Conservation (phyloP, 2,113 vertebrate genomes). For the Vimba vimba region DNA sequence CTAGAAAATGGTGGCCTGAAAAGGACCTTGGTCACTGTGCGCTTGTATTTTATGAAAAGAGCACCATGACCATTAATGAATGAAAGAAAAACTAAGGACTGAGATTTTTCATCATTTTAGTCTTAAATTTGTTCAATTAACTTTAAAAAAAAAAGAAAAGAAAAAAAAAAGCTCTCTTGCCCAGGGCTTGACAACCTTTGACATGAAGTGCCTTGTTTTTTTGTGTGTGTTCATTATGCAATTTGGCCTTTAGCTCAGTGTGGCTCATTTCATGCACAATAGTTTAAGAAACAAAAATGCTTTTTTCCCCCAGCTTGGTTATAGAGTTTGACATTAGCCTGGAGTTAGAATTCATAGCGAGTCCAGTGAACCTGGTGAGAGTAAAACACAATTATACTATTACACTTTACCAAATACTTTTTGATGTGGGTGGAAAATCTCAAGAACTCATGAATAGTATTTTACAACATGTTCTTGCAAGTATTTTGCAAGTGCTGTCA, state of each 20-base stretch:
- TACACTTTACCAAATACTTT: not conserved
- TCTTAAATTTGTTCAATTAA: not conserved
- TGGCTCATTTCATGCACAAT: not conserved
- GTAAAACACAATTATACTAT: not conserved
- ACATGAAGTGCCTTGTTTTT: not conserved
- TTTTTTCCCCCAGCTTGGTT: not conserved
- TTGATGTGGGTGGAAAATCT: not conserved
- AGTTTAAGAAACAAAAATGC: not conserved
- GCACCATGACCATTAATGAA: too few relatives aligned
- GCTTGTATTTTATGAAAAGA: too few relatives aligned
- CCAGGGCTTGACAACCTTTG: not conserved
- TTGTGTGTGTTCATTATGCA: too few relatives aligned
- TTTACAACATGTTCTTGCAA: not conserved
- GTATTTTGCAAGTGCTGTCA: not conserved
- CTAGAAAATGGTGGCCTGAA: too few relatives aligned
- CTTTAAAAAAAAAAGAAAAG: not conserved
- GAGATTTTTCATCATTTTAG: not conserved
- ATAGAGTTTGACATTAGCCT: not conserved
- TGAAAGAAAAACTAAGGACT: too few relatives aligned
- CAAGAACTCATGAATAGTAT: not conserved
- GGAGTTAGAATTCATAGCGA: not conserved
- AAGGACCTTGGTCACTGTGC: too few relatives aligned
- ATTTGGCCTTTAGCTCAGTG: too few relatives aligned
- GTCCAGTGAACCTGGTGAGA: not conserved
- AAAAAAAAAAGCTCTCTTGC: not conserved